Percentiles rank a stretch among this genome's conserved stretches.
Evolutionary conservation across 2,888 invertebrate species (phyloP).

Genomic region (Drosophila differens): DNA sequence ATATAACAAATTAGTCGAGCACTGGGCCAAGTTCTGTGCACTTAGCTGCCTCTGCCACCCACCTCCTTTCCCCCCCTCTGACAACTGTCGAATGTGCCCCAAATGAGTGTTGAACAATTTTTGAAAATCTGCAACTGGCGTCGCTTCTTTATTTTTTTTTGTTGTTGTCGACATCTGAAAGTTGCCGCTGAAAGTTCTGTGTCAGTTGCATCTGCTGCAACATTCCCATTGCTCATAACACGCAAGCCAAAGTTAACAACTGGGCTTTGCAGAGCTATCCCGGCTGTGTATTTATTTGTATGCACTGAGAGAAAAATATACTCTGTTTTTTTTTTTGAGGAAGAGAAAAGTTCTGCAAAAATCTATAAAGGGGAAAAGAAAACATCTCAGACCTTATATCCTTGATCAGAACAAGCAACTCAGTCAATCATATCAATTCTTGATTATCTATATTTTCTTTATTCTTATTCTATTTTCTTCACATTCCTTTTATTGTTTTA

Average conservation of each 20-base stretch:
- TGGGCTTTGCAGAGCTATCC: conserved; percentile 23
- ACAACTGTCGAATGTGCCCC: conserved; percentile 24
- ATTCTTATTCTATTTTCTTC: too few relatives aligned
- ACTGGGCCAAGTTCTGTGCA: conserved; percentile 9
- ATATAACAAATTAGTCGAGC: conserved; percentile 32
- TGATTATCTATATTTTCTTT: too few relatives aligned
- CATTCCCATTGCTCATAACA: conserved; percentile 16
- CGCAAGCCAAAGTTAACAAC: conserved; percentile 18
- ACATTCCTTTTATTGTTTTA: too few relatives aligned
- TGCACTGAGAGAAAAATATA: background rate
- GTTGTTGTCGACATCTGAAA: conserved; percentile 25
- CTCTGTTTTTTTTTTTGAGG: too few relatives aligned
- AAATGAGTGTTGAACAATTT: conserved; percentile 29
- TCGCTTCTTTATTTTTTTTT: conserved; percentile 22
- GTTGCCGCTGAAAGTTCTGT: conserved; percentile 32
- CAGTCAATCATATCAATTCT: too few relatives aligned
- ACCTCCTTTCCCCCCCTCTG: background rate
- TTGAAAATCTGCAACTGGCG: conserved; percentile 37
- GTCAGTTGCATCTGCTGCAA: conserved; percentile 1
- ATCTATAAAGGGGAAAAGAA: background rate
- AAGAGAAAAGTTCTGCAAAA: background rate
- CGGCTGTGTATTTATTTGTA: background rate
- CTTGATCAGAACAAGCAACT: too few relatives aligned
- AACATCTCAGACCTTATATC: background rate
- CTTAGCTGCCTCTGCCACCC: background rate